Evolutionary conservation across 2,888 invertebrate genomes (phyloP).

Genomic region (Melitaea athalia): DNA sequence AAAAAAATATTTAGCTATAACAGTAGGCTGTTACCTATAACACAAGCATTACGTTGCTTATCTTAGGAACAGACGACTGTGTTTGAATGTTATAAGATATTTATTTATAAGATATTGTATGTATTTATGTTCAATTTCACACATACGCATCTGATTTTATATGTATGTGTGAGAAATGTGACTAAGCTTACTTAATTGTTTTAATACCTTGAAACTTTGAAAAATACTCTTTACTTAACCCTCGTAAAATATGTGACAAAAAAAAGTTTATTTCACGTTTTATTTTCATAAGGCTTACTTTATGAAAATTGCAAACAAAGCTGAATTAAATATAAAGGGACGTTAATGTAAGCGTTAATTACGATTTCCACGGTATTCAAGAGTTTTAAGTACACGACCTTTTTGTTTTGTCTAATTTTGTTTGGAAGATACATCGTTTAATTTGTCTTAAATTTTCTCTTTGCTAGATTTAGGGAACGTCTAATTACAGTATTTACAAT

Average conservation of each 20-base stretch:
- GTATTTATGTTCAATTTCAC: too few relatives aligned
- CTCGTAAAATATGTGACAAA: conserved; percentile 7
- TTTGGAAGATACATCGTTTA: conserved; percentile 15
- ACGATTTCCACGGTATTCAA: conserved; percentile 2
- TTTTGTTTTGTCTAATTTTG: conserved; percentile 15
- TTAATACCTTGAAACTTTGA: too few relatives aligned
- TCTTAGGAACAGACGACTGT: too few relatives aligned
- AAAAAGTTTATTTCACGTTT: neutral
- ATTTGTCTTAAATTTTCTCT: conserved; percentile 13
- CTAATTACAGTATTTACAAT: neutral
- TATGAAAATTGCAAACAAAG: conserved; percentile 20
- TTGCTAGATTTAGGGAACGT: conserved; percentile 3
- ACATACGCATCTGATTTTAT: too few relatives aligned
- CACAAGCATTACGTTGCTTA: too few relatives aligned
- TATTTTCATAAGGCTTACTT: conserved; percentile 1
- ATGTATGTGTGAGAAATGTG: too few relatives aligned
- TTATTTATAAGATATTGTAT: too few relatives aligned
- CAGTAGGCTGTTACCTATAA: too few relatives aligned
- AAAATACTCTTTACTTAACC: neutral
- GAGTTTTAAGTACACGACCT: neutral
- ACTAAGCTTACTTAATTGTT: too few relatives aligned
- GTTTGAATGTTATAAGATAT: too few relatives aligned
- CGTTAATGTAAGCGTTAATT: conserved; percentile 17
- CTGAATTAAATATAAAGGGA: conserved; percentile 16
- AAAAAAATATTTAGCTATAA: too few relatives aligned